A percentile compares a stretch with the other conserved stretches of the same genome.
phyloP scores from a whole-genome alignment of 2,797 vertebrate species.

The Fundulus diaphanus region DNA sequence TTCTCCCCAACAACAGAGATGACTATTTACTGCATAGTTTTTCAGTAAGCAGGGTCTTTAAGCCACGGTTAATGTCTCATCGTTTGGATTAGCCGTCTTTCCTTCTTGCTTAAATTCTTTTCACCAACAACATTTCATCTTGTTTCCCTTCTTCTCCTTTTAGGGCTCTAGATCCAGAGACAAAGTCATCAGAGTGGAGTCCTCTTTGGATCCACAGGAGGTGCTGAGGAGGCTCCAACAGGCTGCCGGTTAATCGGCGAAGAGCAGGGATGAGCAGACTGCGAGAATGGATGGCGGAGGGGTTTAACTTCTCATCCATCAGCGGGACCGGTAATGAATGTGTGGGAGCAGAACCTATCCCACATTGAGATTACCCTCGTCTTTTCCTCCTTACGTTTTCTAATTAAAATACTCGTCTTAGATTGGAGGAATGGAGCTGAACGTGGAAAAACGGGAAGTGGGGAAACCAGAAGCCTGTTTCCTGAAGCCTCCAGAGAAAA shows the following conservation, averaged over 20 bases:
- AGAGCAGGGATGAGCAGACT: neutral
- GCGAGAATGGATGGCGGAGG: neutral
- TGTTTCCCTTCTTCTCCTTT: neutral
- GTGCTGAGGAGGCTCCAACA: constrained; percentile 85
- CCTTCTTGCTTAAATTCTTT: neutral
- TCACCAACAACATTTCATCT: neutral
- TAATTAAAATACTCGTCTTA: neutral
- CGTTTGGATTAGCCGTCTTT: neutral
- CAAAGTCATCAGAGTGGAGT: constrained; percentile 88
- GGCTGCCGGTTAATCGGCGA: constrained; percentile 72
- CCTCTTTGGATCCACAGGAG: constrained; percentile 82
- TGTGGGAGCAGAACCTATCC: neutral
- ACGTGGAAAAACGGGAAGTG: neutral
- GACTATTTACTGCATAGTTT: neutral
- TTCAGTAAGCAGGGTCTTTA: neutral
- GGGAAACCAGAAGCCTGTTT: neutral
- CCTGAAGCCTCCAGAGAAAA: too few relatives aligned
- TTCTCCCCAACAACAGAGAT: too few relatives aligned
- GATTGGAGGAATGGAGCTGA: neutral
- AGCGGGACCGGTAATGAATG: neutral
- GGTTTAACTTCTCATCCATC: neutral
- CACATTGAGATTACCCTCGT: neutral
- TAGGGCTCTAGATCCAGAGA: constrained; percentile 93
- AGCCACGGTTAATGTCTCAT: neutral
- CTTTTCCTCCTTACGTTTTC: neutral